Percentiles rank a stretch among this genome's conserved stretches.
These are phyloP conservation scores for Ectropis grisescens DNA, from an alignment of 1,140 invertebrate species.

Conservation along the genomic window DNA sequence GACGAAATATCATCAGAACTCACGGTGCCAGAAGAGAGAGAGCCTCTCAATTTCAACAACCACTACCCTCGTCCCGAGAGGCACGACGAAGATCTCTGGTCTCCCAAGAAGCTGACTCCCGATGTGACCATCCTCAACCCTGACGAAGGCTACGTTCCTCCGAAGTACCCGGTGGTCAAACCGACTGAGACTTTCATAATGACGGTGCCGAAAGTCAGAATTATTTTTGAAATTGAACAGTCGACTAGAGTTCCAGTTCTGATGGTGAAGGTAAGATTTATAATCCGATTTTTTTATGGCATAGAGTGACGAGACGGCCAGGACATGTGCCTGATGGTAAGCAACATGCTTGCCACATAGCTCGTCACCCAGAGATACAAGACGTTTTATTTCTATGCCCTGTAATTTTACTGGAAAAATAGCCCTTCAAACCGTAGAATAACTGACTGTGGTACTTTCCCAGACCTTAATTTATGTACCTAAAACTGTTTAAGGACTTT, in stretches of 20 bases:
- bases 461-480: no score
- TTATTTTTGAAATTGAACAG: conserved; percentile 74
- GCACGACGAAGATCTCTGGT: conserved; percentile 79
- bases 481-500: no score
- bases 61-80: conserved; percentile 46
- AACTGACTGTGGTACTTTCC: no score
- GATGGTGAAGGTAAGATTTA: conserved; percentile 42
- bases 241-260: conserved; percentile 52
- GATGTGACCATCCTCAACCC: conserved; percentile 27
- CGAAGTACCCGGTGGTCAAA: conserved; percentile 39
- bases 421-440: no score
- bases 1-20: conserved; percentile 72
- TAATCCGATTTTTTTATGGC: conserved; percentile 2
- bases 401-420: no score
- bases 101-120: conserved; percentile 73
- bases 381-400: no score
- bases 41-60: conserved; percentile 40
- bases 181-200: conserved; percentile 69
- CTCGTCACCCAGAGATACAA: no score
- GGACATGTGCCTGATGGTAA: no score
- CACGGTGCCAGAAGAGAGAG: conserved; percentile 63
- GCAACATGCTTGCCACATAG: no score
- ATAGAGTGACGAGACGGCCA: no score
- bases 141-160: conserved; percentile 45
- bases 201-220: conserved; percentile 66